These are phyloP conservation scores for Misgurnus anguillicaudatus DNA, from an alignment of 2,113 vertebrate species.

Conservation along the genomic window DNA sequence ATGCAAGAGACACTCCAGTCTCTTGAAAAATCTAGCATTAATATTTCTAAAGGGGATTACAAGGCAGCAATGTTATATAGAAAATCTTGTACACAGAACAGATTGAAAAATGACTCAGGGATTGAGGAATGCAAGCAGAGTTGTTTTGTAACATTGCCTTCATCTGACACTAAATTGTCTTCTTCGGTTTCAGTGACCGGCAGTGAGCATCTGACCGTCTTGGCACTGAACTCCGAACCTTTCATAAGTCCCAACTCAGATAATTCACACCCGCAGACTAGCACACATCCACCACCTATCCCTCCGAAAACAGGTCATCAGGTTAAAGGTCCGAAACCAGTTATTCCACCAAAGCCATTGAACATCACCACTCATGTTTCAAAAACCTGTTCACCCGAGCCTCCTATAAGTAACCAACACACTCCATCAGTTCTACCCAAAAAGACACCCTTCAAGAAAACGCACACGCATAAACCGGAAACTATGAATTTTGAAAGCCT, in stretches of 20 bases:
- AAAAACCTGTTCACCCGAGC: neutral
- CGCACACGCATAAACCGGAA: neutral
- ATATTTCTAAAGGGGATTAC: conserved; percentile 85
- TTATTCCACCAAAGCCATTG: conserved; percentile 71
- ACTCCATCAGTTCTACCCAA: neutral
- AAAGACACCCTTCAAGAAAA: neutral
- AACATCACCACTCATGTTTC: conserved; percentile 53
- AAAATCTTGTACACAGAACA: conserved; percentile 70
- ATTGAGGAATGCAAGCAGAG: conserved; percentile 61
- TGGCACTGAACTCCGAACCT: conserved; percentile 63
- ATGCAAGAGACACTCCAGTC: conserved; percentile 82
- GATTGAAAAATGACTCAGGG: conserved; percentile 64
- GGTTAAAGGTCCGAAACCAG: conserved; percentile 64
- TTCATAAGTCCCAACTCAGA: conserved; percentile 57
- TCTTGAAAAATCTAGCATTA: conserved; percentile 83
- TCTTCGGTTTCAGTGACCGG: conserved; percentile 92
- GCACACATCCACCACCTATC: conserved; percentile 54
- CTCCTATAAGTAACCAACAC: neutral
- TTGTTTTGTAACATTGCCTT: conserved; percentile 68
- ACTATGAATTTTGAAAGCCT: neutral
- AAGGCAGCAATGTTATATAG: conserved; percentile 85
- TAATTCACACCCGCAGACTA: conserved; percentile 45
- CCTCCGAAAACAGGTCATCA: conserved; percentile 55
- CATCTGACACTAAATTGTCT: conserved; percentile 76
- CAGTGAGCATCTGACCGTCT: conserved; percentile 67